Evolutionary conservation across 92 coral and sea anemone genomes (phyloP), one percentile per base, ranked within the genome.

Genomic region (Porites evermanni): DNA sequence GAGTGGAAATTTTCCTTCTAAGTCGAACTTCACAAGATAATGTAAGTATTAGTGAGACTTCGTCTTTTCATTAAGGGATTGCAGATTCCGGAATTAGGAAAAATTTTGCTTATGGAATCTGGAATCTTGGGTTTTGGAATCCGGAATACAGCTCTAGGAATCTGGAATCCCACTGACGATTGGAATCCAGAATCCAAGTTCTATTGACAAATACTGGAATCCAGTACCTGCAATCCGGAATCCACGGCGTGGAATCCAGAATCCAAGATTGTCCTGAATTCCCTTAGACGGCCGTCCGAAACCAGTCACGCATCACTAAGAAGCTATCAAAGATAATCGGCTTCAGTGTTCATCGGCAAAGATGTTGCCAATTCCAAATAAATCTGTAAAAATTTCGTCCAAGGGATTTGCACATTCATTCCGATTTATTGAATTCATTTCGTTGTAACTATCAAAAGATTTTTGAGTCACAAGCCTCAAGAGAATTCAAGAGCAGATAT

Each of bases 281-380:
- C 47, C 47, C 47, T 38, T 38, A 4, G 0, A 38, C 4, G 74
- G 84, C 52, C 60, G 72, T 78, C 50, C 64, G 64, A 13, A 44
- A 51, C 38, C 24, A 70, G n/a, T 81, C 80, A 83, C 53, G 53
- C 87, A 51, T 73, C 44, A 74, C 73, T 64, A 64, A 83, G 74
- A 17, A 24, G 53, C 79, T 13, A 12, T 38, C 72, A 47, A 17
- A 59, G 61, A 58, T 74, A 72, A 72, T 23, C 32, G 24, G 24
- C 26, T 38, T 23, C 56, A 20, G 64, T 9, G 47, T 6, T 77
- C 3, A 21, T 2, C 47, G 47, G 47, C 6, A 83, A 74, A 83
- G 44, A 72, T 83, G 87, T 73, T 63, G 58, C 24, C 10, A 11
- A 29, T 26, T 73, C 74, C 18, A 2, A 14, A 52, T 17, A 64